phyloP scores from a whole-genome alignment of 2,113 vertebrate genomes.

The Malurus elegans region DNA sequence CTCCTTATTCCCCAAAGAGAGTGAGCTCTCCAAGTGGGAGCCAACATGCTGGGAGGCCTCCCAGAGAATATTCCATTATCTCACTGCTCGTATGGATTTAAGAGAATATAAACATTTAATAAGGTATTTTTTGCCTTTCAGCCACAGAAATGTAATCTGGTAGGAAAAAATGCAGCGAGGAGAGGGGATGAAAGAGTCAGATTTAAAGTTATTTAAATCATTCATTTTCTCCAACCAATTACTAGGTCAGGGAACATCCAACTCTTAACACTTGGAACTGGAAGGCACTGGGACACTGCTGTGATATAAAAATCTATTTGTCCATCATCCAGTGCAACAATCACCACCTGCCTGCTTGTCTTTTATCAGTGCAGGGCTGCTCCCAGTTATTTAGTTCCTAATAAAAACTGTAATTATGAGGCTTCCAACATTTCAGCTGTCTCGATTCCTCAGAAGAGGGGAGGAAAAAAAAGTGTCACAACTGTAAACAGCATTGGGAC shows the following conservation, averaged over 20 bases:
- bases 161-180: background rate
- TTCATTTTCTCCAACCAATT: background rate
- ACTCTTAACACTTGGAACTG: background rate
- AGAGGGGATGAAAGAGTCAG: background rate
- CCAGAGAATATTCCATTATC: background rate
- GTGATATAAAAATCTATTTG: background rate
- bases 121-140: background rate
- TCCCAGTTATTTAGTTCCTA: background rate
- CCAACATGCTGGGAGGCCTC: background rate
- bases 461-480: background rate
- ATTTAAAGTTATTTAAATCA: constrained; percentile 1
- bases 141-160: background rate
- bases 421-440: background rate
- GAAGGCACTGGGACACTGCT: background rate
- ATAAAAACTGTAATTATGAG: background rate
- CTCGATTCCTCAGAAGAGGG: background rate
- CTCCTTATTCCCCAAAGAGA: background rate
- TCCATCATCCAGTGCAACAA: background rate
- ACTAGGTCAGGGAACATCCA: background rate
- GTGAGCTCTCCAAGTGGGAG: background rate
- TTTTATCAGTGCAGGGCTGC: background rate
- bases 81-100: background rate
- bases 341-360: background rate
- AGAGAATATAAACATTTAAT: background rate
- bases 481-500: background rate